These are phyloP conservation scores for Drosophila affinis DNA, from an alignment of 2,888 invertebrate genomes.

Conservation along the genomic window DNA sequence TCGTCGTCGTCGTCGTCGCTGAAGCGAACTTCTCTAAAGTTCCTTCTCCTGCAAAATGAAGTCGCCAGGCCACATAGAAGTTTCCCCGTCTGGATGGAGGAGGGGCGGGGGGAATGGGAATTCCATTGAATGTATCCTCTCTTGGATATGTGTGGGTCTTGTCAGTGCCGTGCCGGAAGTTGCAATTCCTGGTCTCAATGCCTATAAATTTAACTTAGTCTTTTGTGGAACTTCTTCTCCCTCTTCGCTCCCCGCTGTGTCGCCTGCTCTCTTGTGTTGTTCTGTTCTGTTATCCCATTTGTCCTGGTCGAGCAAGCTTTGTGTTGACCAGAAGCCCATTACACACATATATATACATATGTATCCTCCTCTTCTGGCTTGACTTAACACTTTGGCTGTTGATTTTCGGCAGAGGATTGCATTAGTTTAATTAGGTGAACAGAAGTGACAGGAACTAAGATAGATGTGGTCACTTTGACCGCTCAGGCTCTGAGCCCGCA, in stretches of 20 bases:
- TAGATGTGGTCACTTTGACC: constrained; percentile 23
- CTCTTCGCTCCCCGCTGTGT: constrained; percentile 27
- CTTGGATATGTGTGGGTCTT: constrained; percentile 42
- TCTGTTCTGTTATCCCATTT: constrained; percentile 43
- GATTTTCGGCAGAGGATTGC: constrained; percentile 24
- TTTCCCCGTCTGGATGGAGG: constrained; percentile 10
- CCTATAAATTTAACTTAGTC: constrained; percentile 76
- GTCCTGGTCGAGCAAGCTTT: constrained; percentile 28
- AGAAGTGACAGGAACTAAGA: constrained; percentile 30
- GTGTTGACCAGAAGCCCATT: constrained; percentile 18
- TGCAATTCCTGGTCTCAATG: constrained; percentile 72
- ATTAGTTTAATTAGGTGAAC: constrained; percentile 54
- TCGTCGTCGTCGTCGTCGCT: constrained; percentile 17
- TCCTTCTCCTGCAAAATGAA: constrained; percentile 53
- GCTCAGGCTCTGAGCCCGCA: constrained; percentile 10
- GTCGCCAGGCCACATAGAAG: constrained; percentile 34
- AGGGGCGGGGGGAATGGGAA: constrained; percentile 3
- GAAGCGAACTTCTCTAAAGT: constrained; percentile 67
- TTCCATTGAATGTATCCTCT: constrained; percentile 25
- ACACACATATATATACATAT: constrained; percentile 23
- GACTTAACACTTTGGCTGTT: constrained; percentile 28
- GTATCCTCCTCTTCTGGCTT: constrained; percentile 8
- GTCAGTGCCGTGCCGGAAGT: constrained; percentile 62
- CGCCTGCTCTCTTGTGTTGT: constrained; percentile 40
- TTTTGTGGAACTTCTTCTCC: constrained; percentile 49